phyloP scores from a whole-genome alignment of 2,797 vertebrate species.

The Thalassophryne amazonica region DNA sequence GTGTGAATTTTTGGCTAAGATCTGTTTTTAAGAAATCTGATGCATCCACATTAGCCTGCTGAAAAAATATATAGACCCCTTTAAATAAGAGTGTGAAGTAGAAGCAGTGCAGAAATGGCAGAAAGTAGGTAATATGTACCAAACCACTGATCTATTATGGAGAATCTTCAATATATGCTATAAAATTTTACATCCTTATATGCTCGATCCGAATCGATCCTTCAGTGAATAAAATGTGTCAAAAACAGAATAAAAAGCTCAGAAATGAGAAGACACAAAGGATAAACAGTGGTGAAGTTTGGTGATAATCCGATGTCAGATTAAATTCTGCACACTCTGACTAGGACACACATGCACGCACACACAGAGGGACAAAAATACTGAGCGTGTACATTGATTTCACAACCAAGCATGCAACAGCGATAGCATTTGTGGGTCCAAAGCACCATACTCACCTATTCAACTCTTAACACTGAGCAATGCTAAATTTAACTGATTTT shows the following conservation, averaged over 20 bases:
- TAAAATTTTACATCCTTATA: background rate
- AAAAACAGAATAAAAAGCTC: conserved; percentile 10
- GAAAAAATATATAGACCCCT: no score
- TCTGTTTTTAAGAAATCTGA: no score
- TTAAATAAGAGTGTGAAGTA: conserved; percentile 39
- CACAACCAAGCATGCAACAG: conserved; percentile 44
- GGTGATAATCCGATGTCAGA: conserved; percentile 34
- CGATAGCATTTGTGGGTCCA: conserved; percentile 41
- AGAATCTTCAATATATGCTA: conserved; percentile 11
- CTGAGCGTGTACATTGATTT: conserved; percentile 7
- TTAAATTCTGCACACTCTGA: conserved; percentile 1
- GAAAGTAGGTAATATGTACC: conserved; percentile 5
- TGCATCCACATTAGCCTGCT: no score
- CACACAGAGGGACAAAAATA: conserved; percentile 3
- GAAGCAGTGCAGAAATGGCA: conserved; percentile 23
- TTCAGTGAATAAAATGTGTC: conserved; percentile 1
- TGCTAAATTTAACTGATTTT: conserved; percentile 37
- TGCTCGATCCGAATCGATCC: background rate
- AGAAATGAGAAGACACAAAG: background rate
- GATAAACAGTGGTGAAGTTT: conserved; percentile 10
- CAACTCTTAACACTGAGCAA: conserved; percentile 56
- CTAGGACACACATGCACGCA: conserved; percentile 13
- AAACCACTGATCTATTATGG: background rate
- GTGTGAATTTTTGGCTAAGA: no score
- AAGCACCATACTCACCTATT: conserved; percentile 71